phyloP scores from a whole-genome alignment of 2,888 invertebrate species.

The Zonitis immaculata region DNA sequence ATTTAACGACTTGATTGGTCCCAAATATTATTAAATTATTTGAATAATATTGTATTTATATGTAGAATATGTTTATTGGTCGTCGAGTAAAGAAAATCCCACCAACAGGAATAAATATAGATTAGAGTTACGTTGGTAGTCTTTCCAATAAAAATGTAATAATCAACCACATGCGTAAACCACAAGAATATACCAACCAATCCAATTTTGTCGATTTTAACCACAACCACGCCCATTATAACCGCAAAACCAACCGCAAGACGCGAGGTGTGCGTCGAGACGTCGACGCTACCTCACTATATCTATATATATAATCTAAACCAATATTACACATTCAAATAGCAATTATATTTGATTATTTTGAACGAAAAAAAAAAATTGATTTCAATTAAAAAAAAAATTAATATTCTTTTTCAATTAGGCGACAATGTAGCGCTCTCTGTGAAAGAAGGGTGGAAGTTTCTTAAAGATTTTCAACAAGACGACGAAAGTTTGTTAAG shows the following conservation, averaged over 20 bases:
- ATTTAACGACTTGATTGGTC: no score
- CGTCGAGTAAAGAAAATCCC: no score
- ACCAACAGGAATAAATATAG: neutral
- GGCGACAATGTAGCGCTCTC: constrained; percentile 38
- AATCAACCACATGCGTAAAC: constrained; percentile 54
- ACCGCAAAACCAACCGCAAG: constrained; percentile 60
- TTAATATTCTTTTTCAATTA: constrained; percentile 16
- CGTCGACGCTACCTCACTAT: constrained; percentile 27
- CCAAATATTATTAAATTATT: no score
- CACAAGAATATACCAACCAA: constrained; percentile 57
- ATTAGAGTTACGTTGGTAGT: constrained; percentile 28
- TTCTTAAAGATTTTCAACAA: constrained; percentile 38
- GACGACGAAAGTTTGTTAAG: constrained; percentile 29
- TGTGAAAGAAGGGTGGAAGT: constrained; percentile 38
- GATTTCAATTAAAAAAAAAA: no score
- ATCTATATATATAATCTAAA: no score
- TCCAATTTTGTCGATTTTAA: constrained; percentile 54
- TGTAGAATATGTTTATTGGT: no score
- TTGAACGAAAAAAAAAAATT: no score
- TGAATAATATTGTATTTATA: no score
- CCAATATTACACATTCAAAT: no score
- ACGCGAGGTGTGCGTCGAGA: constrained; percentile 46
- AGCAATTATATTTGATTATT: no score
- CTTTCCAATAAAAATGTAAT: constrained; percentile 49
- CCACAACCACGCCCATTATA: constrained; percentile 60